These are phyloP conservation scores for Coendou prehensilis DNA, from an alignment of 2,797 vertebrate genomes.

Conservation along the genomic window DNA sequence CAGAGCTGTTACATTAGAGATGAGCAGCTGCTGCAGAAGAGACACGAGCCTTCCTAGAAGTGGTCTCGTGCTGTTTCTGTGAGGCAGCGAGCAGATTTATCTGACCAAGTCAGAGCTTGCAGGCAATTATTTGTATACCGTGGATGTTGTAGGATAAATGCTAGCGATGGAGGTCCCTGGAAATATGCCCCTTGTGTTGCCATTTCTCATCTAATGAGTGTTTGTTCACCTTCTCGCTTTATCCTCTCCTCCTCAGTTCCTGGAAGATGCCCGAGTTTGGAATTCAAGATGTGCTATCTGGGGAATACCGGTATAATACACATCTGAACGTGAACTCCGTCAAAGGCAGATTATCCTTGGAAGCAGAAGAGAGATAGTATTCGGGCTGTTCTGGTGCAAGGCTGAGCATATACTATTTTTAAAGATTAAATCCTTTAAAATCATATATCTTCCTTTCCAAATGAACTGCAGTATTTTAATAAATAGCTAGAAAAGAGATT, in stretches of 20 bases:
- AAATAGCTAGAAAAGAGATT: slow-evolving; percentile 65
- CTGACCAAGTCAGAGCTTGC: slow-evolving; percentile 82
- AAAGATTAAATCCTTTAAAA: slow-evolving; percentile 73
- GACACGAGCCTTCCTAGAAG: slow-evolving; percentile 77
- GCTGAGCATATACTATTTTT: slow-evolving; percentile 47
- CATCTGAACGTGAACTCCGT: slow-evolving; percentile 77
- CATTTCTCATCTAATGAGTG: slow-evolving; percentile 76
- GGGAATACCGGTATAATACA: slow-evolving; percentile 81
- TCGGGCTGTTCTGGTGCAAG: slow-evolving; percentile 39
- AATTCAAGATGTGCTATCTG: slow-evolving; percentile 84
- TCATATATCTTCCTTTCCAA: slow-evolving; percentile 39
- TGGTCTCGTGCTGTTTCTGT: slow-evolving; percentile 69
- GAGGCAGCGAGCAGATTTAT: slow-evolving; percentile 78
- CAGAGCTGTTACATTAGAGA: slow-evolving; percentile 84
- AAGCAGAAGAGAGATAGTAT: slow-evolving; percentile 54
- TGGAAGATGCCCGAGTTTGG: slow-evolving; percentile 84
- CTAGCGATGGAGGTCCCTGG: slow-evolving; percentile 26
- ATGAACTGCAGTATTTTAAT: slow-evolving; percentile 50
- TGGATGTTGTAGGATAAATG: slow-evolving; percentile 58
- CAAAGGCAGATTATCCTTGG: slow-evolving; percentile 64
- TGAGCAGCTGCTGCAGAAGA: slow-evolving; percentile 85
- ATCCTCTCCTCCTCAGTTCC: slow-evolving; percentile 75
- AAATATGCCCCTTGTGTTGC: slow-evolving; percentile 67
- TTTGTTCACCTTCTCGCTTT: slow-evolving; percentile 85
- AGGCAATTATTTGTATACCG: slow-evolving; percentile 75